Conservation (phyloP, 64 coral and sea anemone species). For the Cladopsammia gracilis region DNA sequence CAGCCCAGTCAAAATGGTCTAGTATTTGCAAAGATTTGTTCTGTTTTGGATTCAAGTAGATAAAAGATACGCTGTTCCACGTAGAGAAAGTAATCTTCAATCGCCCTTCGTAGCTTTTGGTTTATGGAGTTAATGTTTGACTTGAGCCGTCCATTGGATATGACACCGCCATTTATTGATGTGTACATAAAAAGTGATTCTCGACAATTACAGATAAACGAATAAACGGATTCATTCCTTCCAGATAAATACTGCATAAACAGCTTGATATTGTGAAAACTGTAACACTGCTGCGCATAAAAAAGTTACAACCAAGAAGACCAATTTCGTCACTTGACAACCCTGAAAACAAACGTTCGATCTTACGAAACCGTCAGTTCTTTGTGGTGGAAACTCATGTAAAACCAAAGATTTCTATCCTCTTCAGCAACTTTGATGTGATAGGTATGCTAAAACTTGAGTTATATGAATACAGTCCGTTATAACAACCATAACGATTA, state of each 20-base stretch:
- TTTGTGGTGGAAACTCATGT: neutral
- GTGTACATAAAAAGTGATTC: neutral
- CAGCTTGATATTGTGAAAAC: neutral
- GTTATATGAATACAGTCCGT: neutral
- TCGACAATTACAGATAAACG: neutral
- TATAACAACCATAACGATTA: neutral
- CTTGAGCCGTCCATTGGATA: neutral
- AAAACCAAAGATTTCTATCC: neutral
- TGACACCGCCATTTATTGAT: neutral
- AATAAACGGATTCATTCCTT: slow-evolving; percentile 4
- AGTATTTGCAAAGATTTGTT: neutral
- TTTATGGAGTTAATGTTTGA: slow-evolving; percentile 4
- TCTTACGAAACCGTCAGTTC: neutral
- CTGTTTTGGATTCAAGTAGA: neutral
- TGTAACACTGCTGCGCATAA: neutral
- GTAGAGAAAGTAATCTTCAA: neutral
- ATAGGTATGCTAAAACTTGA: neutral
- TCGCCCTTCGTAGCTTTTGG: neutral
- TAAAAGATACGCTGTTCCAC: neutral
- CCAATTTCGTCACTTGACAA: neutral
- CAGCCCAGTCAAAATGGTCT: neutral
- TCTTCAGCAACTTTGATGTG: neutral
- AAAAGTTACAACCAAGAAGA: neutral
- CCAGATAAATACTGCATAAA: neutral
- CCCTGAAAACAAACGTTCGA: neutral